These are phyloP conservation scores for Nymphalis polychloros DNA, from an alignment of 2,888 invertebrate genomes.

Conservation along the genomic window DNA sequence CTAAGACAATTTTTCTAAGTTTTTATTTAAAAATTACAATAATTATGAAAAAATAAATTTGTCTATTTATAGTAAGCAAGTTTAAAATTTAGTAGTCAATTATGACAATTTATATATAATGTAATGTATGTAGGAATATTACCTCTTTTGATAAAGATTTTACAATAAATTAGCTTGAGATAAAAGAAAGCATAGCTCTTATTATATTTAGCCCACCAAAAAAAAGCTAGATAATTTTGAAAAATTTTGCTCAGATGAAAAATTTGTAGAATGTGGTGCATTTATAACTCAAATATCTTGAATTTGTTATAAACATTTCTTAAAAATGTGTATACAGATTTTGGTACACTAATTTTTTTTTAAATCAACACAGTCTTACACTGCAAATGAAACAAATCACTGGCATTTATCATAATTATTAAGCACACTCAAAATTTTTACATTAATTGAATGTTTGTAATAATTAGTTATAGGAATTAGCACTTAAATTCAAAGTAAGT, in stretches of 20 bases:
- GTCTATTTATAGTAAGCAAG: not conserved
- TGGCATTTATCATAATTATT: constrained; percentile 2
- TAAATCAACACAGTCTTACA: too few species aligned
- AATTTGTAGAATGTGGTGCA: too few species aligned
- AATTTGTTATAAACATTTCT: too few species aligned
- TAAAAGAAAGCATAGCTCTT: constrained; percentile 7
- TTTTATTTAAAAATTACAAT: constrained; percentile 1
- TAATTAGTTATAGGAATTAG: not conserved
- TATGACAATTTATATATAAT: constrained; percentile 25
- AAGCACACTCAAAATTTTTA: not conserved
- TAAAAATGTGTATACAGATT: too few species aligned
- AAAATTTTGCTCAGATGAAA: not conserved
- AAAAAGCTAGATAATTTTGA: not conserved
- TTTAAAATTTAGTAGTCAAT: constrained; percentile 23
- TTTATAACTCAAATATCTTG: too few species aligned
- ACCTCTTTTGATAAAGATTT: constrained; percentile 18
- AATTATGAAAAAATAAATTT: not conserved
- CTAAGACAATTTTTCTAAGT: not conserved
- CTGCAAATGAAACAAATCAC: not conserved
- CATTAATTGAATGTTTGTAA: constrained; percentile 2
- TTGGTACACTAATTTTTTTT: too few species aligned
- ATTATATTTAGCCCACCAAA: constrained; percentile 7
- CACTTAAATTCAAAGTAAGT: not conserved
- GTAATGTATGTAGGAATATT: not conserved
- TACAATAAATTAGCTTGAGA: constrained; percentile 19